Conservation (phyloP, 2,888 invertebrate species). For the Phlogophora meticulosa region DNA sequence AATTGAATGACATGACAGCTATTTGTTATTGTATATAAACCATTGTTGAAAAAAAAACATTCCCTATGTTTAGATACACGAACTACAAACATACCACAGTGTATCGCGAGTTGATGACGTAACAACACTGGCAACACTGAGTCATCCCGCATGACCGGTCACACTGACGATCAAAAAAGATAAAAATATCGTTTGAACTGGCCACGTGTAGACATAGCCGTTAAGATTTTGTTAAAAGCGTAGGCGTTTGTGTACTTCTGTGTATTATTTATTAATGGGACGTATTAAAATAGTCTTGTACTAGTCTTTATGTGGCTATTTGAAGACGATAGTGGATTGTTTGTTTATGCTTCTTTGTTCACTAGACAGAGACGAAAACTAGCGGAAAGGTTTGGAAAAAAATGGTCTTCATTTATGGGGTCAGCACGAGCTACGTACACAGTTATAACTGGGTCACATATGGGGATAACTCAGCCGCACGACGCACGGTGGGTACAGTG, state of each 20-base stretch:
- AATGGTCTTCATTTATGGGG: not conserved
- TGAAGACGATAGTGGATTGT: slow-evolving; percentile 6
- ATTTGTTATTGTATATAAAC: slow-evolving; percentile 27
- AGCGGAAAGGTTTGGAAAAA: not conserved
- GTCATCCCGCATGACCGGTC: slow-evolving; percentile 68
- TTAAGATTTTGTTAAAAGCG: slow-evolving; percentile 32
- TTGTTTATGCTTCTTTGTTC: slow-evolving; percentile 23
- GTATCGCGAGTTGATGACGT: slow-evolving; percentile 37
- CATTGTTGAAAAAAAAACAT: slow-evolving; percentile 19
- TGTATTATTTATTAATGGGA: slow-evolving; percentile 43
- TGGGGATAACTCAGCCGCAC: not conserved
- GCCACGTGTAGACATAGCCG: slow-evolving; percentile 66
- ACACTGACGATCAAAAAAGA: slow-evolving; percentile 70
- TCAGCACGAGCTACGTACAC: not conserved
- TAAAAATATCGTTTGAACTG: slow-evolving; percentile 70
- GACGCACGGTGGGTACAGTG: not conserved
- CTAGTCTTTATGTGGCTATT: slow-evolving; percentile 12
- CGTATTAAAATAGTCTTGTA: slow-evolving; percentile 34
- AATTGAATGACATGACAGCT: slow-evolving; percentile 12
- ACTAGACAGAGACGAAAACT: not conserved
- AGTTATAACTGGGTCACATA: not conserved
- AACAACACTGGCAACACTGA: slow-evolving; percentile 52
- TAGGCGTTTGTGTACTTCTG: slow-evolving; percentile 52
- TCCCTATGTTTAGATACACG: slow-evolving; percentile 43
- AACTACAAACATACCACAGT: slow-evolving; percentile 29